Evolutionary conservation across 2,888 invertebrate genomes (phyloP).

Genomic region (Digitonthophagus gazella): DNA sequence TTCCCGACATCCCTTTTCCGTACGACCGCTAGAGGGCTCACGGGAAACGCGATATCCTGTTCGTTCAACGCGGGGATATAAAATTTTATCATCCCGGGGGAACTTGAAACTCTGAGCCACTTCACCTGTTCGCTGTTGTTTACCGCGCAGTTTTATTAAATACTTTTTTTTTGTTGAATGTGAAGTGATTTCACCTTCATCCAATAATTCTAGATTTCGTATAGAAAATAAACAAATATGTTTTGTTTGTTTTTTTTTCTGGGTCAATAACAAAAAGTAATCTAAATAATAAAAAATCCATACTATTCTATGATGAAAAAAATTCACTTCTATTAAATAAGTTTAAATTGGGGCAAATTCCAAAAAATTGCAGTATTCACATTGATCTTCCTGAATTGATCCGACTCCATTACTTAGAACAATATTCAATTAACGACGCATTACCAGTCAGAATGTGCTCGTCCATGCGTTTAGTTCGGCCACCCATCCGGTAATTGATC

Average conservation of each 20-base stretch:
- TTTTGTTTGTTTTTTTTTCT: too few relatives aligned
- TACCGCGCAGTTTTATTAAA: not conserved
- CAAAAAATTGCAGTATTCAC: not conserved
- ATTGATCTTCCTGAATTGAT: not conserved
- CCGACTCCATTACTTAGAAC: not conserved
- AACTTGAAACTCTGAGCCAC: not conserved
- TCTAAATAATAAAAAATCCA: too few relatives aligned
- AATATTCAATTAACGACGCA: not conserved
- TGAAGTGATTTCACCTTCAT: not conserved
- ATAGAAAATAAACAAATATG: too few relatives aligned
- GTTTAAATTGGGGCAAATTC: not conserved
- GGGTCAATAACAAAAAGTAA: too few relatives aligned
- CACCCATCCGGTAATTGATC: not conserved
- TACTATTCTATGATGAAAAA: too few relatives aligned
- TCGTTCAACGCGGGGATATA: not conserved
- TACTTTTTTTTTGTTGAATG: not conserved
- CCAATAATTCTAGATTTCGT: not conserved
- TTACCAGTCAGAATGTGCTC: not conserved
- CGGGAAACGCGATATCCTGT: not conserved
- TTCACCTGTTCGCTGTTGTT: not conserved
- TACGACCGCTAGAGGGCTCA: not conserved
- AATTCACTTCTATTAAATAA: not conserved
- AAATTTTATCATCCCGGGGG: not conserved
- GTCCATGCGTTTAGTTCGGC: not conserved
- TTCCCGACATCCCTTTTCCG: not conserved